Conservation (phyloP, 2,888 invertebrate genomes). For the Chalcis sispes region DNA sequence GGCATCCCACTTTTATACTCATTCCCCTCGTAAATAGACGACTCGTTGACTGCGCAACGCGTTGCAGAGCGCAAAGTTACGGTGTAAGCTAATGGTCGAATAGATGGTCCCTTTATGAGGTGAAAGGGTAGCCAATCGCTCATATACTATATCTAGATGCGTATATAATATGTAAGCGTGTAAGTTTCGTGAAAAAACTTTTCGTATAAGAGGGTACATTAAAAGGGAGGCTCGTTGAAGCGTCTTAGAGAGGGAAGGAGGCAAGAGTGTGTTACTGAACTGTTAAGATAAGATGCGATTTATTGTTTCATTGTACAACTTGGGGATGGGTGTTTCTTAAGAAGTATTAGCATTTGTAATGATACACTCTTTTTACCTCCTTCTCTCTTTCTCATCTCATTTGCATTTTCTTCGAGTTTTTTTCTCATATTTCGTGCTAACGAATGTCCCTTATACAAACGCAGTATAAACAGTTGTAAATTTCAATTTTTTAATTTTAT, state of each 20-base stretch:
- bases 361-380: not conserved
- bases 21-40: too few species aligned
- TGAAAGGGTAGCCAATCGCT: too few species aligned
- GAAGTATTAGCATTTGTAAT: constrained; percentile 42
- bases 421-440: not conserved
- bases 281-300: constrained; percentile 40
- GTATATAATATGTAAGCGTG: too few species aligned
- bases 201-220: constrained; percentile 15
- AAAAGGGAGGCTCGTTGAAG: constrained; percentile 3
- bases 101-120: too few species aligned
- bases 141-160: not conserved
- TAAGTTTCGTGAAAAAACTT: too few species aligned
- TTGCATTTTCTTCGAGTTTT: constrained; percentile 35
- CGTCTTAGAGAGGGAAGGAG: not conserved
- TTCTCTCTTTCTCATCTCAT: constrained; percentile 3
- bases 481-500: constrained; percentile 2
- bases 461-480: not conserved
- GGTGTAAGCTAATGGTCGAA: too few species aligned
- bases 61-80: too few species aligned
- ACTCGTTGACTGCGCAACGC: too few species aligned
- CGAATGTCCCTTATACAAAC: not conserved
- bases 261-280: constrained; percentile 36
- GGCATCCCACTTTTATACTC: too few species aligned
- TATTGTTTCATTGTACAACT: constrained; percentile 42
- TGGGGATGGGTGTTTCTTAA: constrained; percentile 25